Percentiles rank a stretch among this genome's conserved stretches.
phyloP scores from a whole-genome alignment of 2,113 vertebrate genomes.

The Corythoichthys haematopterus region DNA sequence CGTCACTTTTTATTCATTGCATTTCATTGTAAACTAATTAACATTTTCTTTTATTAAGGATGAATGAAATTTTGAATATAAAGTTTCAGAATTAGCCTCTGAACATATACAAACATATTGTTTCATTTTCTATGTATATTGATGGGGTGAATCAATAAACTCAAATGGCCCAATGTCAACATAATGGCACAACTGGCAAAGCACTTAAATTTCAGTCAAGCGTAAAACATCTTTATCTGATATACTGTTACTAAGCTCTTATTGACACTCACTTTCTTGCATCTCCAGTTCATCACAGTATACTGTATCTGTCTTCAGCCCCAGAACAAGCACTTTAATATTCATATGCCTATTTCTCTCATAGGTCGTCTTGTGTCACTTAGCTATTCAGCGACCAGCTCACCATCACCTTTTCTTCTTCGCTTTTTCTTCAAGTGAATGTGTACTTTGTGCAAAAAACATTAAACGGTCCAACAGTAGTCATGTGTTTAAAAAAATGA shows the following conservation, averaged over 20 bases:
- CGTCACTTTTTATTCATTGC: too few species aligned
- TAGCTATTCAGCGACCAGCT: slow-evolving; percentile 46
- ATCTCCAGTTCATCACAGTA: slow-evolving; percentile 7
- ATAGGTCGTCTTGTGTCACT: slow-evolving; percentile 27
- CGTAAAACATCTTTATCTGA: slow-evolving; percentile 13
- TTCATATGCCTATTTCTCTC: slow-evolving; percentile 46
- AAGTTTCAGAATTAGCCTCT: too few species aligned
- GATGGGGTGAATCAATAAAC: too few species aligned
- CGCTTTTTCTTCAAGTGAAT: slow-evolving; percentile 60
- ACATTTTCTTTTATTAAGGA: too few species aligned
- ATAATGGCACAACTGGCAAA: too few species aligned
- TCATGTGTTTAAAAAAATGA: slow-evolving; percentile 67
- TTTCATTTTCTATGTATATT: too few species aligned
- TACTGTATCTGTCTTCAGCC: slow-evolving; percentile 18
- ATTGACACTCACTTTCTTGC: not conserved
- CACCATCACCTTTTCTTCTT: slow-evolving; percentile 45
- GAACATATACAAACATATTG: too few species aligned
- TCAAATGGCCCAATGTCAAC: too few species aligned
- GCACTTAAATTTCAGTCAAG: not conserved
- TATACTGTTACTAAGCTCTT: not conserved
- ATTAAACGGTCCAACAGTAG: slow-evolving; percentile 61
- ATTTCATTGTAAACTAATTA: too few species aligned
- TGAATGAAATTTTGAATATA: too few species aligned
- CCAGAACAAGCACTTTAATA: slow-evolving; percentile 38
- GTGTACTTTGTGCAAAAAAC: slow-evolving; percentile 68